Evolutionary conservation across 2,888 invertebrate genomes (phyloP), one percentile per base, ranked within the genome.

Genomic region (Drosophila lutescens): DNA sequence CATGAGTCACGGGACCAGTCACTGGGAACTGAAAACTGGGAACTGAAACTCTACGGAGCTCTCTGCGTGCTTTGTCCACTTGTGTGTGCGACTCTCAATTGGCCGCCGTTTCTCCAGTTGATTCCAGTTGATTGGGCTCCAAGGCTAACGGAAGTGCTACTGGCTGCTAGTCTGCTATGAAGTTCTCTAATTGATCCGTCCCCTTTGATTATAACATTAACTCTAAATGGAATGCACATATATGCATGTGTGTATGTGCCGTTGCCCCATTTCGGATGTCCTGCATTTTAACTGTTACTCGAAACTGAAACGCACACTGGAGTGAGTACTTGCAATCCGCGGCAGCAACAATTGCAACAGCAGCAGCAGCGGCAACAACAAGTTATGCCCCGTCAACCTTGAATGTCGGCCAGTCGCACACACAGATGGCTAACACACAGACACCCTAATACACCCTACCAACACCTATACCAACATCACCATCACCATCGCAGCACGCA

Each of bases 101-200:
- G 80, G 69, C 54, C 47, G 61, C 60, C 12, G 36, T 38, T 46
- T 23, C 43, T 43, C 43, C 43, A 43, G 46, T 40, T 62, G 62
- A 61, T 41, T 62, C 40, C 70, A 65, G 71, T 80, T 84, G 87
- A 90, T 90, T 90, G 81, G 60, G 77, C 70, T 78, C 82, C 91
- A 90, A 90, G 90, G 90, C 87, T 87, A 90, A 78, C 90, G 90
- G 90, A 90, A 86, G 80, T 83, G 67, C 47, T 47, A 30, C 59
- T 55, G 40, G 50, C 3, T n/a, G 13, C 43, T 20, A 20, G 30
- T 54, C 49, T 17, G 49, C 23, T 23, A 13, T 41, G 20, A 44
- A 43, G 67, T 67, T 74, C 73, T 74, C 43, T 23, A 43, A 74
- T 60, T 73, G 74, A 58, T 36, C 51, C 41, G 32, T 63, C 47